Evolutionary conservation across 2,113 vertebrate genomes (phyloP), one percentile per base, ranked within the genome.

Genomic region (Ictalurus furcatus): DNA sequence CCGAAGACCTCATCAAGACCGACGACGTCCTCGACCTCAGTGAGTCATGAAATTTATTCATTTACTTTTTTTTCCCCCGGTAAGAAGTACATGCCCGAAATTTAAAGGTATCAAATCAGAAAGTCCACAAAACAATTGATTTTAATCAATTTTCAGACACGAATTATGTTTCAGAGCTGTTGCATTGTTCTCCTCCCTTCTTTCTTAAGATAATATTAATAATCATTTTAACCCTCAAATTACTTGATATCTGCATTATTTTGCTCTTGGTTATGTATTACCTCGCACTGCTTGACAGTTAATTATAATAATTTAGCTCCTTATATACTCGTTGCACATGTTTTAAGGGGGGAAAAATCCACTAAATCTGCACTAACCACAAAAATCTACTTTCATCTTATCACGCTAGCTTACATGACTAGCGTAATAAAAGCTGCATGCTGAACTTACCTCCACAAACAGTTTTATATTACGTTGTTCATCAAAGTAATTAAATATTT

Each of bases 1-100:
- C 98, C 0, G 98, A 98, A 90, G 97, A 98, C 93, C 96, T 99
- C 12, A 99, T 99, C 92, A 99, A 98, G 90, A 97, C 96, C 0
- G 98, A 99, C 56, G 98, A 99, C 0, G 98, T 99, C 85, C 96
- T 99, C 11, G 98, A 99, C 92, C 96, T 99, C 93, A 99, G 98
- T 99, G 95, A 98, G 98, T 96, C 80, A 34, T 61, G 17, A 61
- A 23, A 21, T 69, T 16, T n/a, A 65, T 65, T 65, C 61, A 1
- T n/a, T 28, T 30, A 6, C 5, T 71, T 34, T 34, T 71, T 6
- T 34, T 37, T 6, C 19, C 2, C 11, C 54, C 54, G 12, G 28
- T 67, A 5, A 67, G 30, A 67, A 12, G 13, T n/a, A 67, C 65
- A n/a, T 2, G 13, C 3, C 3, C 0, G 2, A 19, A 6, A 71